Percentiles rank a stretch among this genome's conserved stretches.
Evolutionary conservation across 2,113 vertebrate species (phyloP).

Genomic region (Noturus placidus): DNA sequence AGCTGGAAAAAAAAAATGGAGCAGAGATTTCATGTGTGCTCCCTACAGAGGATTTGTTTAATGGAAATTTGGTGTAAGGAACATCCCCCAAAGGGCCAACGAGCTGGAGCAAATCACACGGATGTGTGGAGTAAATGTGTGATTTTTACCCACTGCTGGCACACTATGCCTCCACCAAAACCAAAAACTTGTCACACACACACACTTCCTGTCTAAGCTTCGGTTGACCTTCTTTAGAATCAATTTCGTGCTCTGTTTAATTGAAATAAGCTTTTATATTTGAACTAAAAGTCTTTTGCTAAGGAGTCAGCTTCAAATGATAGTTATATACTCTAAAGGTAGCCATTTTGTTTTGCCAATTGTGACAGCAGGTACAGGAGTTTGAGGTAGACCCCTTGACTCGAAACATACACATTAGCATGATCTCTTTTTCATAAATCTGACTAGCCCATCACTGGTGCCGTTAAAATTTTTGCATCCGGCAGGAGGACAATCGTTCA

Average conservation of each 20-base stretch:
- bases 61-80: constrained; percentile 58
- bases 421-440: background rate
- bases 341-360: background rate
- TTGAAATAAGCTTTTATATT: background rate
- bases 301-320: too few species aligned
- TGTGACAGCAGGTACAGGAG: background rate
- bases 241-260: constrained; percentile 31
- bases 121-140: constrained; percentile 47
- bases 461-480: background rate
- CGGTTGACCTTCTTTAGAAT: background rate
- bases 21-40: constrained; percentile 52
- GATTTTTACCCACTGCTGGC: constrained; percentile 56
- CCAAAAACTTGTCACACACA: background rate
- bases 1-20: constrained; percentile 52
- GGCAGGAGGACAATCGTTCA: background rate
- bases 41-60: constrained; percentile 53
- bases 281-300: background rate
- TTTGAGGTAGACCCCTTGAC: background rate
- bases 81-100: constrained; percentile 46
- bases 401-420: background rate
- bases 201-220: background rate
- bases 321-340: too few species aligned
- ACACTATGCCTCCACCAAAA: constrained; percentile 10
- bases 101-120: constrained; percentile 51
- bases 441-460: background rate